Evolutionary conservation across 2,888 invertebrate genomes (phyloP).

Genomic region (Leptinotarsa juncta): DNA sequence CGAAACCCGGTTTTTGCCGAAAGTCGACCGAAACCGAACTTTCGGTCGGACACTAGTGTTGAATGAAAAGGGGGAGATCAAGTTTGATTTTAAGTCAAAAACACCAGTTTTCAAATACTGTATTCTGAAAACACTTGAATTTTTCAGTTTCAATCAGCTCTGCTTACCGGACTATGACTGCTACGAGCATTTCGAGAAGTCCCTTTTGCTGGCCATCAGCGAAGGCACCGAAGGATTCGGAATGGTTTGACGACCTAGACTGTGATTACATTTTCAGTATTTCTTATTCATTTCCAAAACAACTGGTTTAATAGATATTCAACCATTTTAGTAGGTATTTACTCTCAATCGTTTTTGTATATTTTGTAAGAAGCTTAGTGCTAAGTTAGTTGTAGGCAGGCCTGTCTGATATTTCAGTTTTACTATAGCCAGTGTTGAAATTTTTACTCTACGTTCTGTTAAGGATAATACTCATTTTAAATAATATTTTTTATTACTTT

Average conservation of each 20-base stretch:
- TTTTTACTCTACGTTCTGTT: neutral
- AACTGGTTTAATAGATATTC: neutral
- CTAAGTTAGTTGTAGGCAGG: slow-evolving; percentile 5
- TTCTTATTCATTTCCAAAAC: slow-evolving; percentile 15
- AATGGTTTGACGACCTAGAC: slow-evolving; percentile 68
- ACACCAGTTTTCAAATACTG: too few species aligned
- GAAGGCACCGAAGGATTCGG: slow-evolving; percentile 97
- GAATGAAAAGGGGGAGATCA: too few species aligned
- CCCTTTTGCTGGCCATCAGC: slow-evolving; percentile 90
- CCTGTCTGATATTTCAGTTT: neutral
- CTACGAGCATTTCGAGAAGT: slow-evolving; percentile 93
- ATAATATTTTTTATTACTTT: too few species aligned
- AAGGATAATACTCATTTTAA: too few species aligned
- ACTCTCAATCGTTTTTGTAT: slow-evolving; percentile 19
- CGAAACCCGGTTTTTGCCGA: too few species aligned
- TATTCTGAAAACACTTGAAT: too few species aligned
- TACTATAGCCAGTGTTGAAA: neutral
- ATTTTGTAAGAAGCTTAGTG: slow-evolving; percentile 9
- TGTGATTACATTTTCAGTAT: slow-evolving; percentile 41
- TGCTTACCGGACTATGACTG: slow-evolving; percentile 95
- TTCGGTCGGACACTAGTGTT: too few species aligned
- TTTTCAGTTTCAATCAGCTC: slow-evolving; percentile 89
- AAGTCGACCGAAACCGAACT: too few species aligned
- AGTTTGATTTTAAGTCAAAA: too few species aligned
- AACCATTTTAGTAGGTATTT: neutral